A percentile compares a stretch with the other conserved stretches of the same genome.
These are phyloP conservation scores for Hesperophylax magnus DNA, from an alignment of 1,140 invertebrate species.

Conservation along the genomic window DNA sequence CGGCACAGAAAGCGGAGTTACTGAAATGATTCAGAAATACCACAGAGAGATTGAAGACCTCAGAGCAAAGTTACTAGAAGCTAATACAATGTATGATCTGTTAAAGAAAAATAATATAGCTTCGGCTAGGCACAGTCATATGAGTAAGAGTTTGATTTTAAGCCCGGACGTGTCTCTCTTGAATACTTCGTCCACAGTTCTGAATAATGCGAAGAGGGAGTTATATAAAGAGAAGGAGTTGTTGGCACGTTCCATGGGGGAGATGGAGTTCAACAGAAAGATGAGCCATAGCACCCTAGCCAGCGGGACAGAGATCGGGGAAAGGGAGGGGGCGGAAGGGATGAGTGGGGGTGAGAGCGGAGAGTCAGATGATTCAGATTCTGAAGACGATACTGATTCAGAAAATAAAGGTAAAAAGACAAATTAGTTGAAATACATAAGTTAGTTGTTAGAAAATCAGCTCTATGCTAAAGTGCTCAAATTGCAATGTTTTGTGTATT, in stretches of 20 bases:
- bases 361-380: slow-evolving; percentile 64
- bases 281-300: slow-evolving; percentile 60
- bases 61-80: slow-evolving; percentile 88
- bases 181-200: slow-evolving; percentile 63
- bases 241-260: slow-evolving; percentile 67
- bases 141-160: slow-evolving; percentile 59
- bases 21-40: slow-evolving; percentile 85
- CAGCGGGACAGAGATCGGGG: slow-evolving; percentile 67
- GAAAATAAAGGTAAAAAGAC: slow-evolving; percentile 65
- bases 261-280: slow-evolving; percentile 64
- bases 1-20: slow-evolving; percentile 68
- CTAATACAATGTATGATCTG: slow-evolving; percentile 88
- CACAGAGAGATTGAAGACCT: slow-evolving; percentile 94
- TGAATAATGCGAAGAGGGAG: slow-evolving; percentile 72
- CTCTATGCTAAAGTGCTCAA: too few species aligned
- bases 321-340: slow-evolving; percentile 72
- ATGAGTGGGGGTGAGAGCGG: slow-evolving; percentile 76
- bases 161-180: slow-evolving; percentile 63
- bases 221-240: slow-evolving; percentile 71
- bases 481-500: too few species aligned
- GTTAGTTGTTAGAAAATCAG: too few species aligned
- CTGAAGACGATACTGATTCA: slow-evolving; percentile 68
- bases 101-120: slow-evolving; percentile 71
- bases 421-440: too few species aligned
- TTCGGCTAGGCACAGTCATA: slow-evolving; percentile 61